Evolutionary conservation across 2,797 vertebrate genomes (phyloP), one percentile per base, ranked within the genome.

Genomic region (Chelidonichthys spinosus): DNA sequence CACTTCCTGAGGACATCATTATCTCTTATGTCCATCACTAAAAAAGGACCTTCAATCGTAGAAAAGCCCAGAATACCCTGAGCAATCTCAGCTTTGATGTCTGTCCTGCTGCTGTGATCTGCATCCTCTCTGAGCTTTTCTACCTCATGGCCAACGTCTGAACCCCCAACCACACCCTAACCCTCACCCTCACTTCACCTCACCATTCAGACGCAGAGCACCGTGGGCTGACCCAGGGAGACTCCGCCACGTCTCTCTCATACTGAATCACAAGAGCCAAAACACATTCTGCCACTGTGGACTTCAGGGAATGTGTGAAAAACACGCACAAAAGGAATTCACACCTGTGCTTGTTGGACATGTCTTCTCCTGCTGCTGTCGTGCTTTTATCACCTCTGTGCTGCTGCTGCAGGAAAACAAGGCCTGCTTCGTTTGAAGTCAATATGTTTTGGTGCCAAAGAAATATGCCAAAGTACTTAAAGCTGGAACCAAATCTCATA

Each of bases 141-240:
- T 32, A n/a, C 63, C 15, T 44, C 13, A 0, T 60, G 33, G 2
- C 63, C 49, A 6, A 37, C 7, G 2, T 52, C 25, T 60, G 40
- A 61, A 53, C 59, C 36, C 9, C 11, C 7, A 4, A 56, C 55
- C 39, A 3, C 32, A 37, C 25, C 25, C 18, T 14, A 4, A 37
- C n/a, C 17, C 50, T 47, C 50, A 37, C n/a, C 17, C 50, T 47
- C 50, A 36, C 56, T 47, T 68, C 64, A 68, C 72, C 37, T 32
- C n/a, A 33, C 40, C n/a, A 2, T 44, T 11, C 58, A 15, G 15
- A 56, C 13, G 37, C 32, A 13, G 72, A 74, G 17, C 44, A 46
- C 44, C 6, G 44, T 15, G 14, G 3, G 33, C 58, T 49, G 35
- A 69, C 58, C 52, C 43, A 17, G 3, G 8, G 42, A 42, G 58